A percentile compares a stretch with the other conserved stretches of the same genome.
These are phyloP conservation scores for Larimichthys crocea DNA, from an alignment of 2,113 vertebrate species.

Conservation along the genomic window DNA sequence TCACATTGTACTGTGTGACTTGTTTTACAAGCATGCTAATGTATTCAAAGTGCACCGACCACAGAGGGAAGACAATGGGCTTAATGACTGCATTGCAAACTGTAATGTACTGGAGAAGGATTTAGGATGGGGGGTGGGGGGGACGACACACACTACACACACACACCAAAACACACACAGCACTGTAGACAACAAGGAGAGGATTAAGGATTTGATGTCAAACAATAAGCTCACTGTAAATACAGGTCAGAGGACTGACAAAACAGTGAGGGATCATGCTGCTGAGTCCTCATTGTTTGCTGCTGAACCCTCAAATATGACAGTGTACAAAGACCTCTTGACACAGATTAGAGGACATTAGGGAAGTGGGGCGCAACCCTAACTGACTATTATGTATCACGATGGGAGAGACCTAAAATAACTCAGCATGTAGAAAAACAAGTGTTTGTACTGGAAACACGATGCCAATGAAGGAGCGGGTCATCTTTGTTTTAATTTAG, in stretches of 20 bases:
- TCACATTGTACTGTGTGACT: conserved; percentile 53
- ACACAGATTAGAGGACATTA: conserved; percentile 62
- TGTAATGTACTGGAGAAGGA: conserved; percentile 38
- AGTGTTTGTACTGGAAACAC: neutral
- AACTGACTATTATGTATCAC: conserved; percentile 44
- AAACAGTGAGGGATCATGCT: conserved; percentile 52
- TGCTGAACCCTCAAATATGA: conserved; percentile 43
- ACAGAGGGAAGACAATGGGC: conserved; percentile 64
- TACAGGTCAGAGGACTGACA: conserved; percentile 52
- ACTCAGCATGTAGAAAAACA: conserved; percentile 2
- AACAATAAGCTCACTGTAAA: conserved; percentile 63
- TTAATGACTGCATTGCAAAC: conserved; percentile 60
- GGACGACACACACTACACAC: too few relatives aligned
- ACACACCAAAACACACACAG: conserved; percentile 58
- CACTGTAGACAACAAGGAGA: conserved; percentile 48
- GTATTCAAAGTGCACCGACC: conserved; percentile 56
- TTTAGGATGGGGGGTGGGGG: too few relatives aligned
- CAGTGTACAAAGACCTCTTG: conserved; percentile 45
- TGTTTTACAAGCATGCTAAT: conserved; percentile 45
- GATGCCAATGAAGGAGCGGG: neutral
- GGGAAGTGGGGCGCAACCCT: conserved; percentile 48
- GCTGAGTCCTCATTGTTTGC: conserved; percentile 49
- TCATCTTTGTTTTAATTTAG: neutral
- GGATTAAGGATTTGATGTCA: conserved; percentile 63
- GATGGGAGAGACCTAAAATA: conserved; percentile 34